Base-by-base conservation (phyloP, 2,888 invertebrate genomes). In the Dasypolia templi region DNA sequence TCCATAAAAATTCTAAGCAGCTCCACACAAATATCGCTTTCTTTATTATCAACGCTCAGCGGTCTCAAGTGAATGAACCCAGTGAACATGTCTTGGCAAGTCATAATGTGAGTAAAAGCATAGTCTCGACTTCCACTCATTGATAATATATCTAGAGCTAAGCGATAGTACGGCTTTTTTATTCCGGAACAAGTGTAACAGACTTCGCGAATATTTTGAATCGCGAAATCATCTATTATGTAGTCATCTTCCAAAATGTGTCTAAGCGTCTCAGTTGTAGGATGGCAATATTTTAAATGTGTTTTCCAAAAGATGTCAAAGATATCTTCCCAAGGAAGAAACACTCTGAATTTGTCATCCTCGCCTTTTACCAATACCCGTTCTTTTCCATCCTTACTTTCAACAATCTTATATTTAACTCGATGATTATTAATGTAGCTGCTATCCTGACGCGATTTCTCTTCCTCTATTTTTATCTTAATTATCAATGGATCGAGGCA, bases 1-100 rank as follows among this genome's bases (percentile, higher is more conserved):
- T 82, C 82, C 78, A 82, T 85, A 44, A 82, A 85, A 49, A 82
- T 71, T 74, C 49, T 66, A 9, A 82, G 53, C 17, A 82, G 58
- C 17, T 74, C 78, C 14, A 74, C 6, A 59, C 70, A 70, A 42
- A 82, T 71, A 55, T 85, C 82, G 4, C 42, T 51, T 7, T 17
- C 46, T 5, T 4, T 39, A 14, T 7, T 26, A 17, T 73, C 70
- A 12, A 0, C 2, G 22, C 68, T 22, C 35, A 85, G 1, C 12
- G 82, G 82, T 53, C 78, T 73, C 22, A 82, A 19, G 49, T 85
- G 85, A 56, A 77, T 59, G 35, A 62, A 85, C 19, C 64, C 62
- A 39, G 82, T 63, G 22, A 22, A 17, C 9, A 72, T 19, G 22
- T 82, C 83, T 69, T 85, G 67, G 42, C 44, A 85, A 58, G n/a